Evolutionary conservation across 2,797 vertebrate genomes (phyloP), one percentile per base, ranked within the genome.

Genomic region (Sylvilagus floridanus): DNA sequence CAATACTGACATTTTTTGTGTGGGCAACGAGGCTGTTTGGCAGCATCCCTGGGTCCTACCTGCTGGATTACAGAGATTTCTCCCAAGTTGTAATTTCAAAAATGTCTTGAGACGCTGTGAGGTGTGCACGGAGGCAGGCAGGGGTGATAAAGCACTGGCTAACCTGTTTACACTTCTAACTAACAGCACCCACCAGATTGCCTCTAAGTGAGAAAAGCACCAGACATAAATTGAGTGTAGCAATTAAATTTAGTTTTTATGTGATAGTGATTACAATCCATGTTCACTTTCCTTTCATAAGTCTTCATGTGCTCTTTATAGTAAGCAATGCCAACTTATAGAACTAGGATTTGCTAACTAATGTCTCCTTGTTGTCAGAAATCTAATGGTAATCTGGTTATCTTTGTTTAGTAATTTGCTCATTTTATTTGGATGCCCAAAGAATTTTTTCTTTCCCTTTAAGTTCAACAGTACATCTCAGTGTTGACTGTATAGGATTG

Each of bases 391-490:
- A 88, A 5, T 65, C 35, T 90, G 13, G 30, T 75, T 94, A 87
- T 95, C 60, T 90, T 77, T 73, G 47, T 75, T 88, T 84, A 54
- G 30, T 89, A 85, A 82, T 24, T 47, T 72, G 24, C 30, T 90
- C 19, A 71, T 76, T 90, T 90, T 81, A 30, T 69, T 65, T 93
- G 62, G 32, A 71, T 75, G n/a, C 32, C 17, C 28, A 73, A 76
- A 91, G 37, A 22, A 68, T 54, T 83, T 87, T 87, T 37, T 35
- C 62, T 79, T 73, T 82, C 37, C 17, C 54, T 54, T 47, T 13
- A 90, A 87, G n/a, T 77, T 78, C 54, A 88, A 5, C 19, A 68
- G 30, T 72, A 50, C 73, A 30, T 65, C 30, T 88, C 65, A 79
- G 42, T 88, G 22, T 63, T 91, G 32, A 16, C 77, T 91, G 16